A percentile compares a stretch with the other conserved stretches of the same genome.
phyloP scores from a whole-genome alignment of 2,888 invertebrate species.

The Listrodromus nycthemerus region DNA sequence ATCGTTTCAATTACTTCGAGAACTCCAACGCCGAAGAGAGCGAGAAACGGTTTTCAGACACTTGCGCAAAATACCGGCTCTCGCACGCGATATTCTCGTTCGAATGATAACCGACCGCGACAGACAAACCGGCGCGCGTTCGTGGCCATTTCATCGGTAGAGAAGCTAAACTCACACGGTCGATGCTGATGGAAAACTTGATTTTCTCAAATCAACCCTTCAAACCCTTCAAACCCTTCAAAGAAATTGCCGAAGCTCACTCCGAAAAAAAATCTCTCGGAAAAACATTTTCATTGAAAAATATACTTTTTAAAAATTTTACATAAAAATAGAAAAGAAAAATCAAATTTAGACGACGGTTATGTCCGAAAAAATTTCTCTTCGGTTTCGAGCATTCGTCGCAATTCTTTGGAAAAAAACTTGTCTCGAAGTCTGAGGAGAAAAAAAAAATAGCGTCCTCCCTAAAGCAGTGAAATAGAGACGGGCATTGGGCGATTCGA shows the following conservation, averaged over 20 bases:
- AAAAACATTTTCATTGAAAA: background rate
- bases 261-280: too few relatives aligned
- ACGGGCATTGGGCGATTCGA: too few relatives aligned
- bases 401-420: background rate
- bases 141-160: background rate
- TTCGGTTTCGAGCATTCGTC: too few relatives aligned
- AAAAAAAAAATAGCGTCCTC: background rate
- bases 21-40: background rate
- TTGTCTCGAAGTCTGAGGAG: background rate
- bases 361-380: too few relatives aligned
- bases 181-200: background rate
- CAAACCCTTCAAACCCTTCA: background rate
- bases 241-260: background rate
- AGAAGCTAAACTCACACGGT: background rate
- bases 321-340: too few relatives aligned
- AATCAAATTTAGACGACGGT: too few relatives aligned
- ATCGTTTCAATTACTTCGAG: background rate
- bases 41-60: background rate
- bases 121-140: conserved; percentile 18
- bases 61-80: background rate
- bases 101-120: conserved; percentile 36
- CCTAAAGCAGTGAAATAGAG: background rate
- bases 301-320: too few relatives aligned
- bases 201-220: background rate
- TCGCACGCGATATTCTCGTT: background rate